phyloP scores from a whole-genome alignment of 2,113 vertebrate species.

The Pomatostomus ruficeps region DNA sequence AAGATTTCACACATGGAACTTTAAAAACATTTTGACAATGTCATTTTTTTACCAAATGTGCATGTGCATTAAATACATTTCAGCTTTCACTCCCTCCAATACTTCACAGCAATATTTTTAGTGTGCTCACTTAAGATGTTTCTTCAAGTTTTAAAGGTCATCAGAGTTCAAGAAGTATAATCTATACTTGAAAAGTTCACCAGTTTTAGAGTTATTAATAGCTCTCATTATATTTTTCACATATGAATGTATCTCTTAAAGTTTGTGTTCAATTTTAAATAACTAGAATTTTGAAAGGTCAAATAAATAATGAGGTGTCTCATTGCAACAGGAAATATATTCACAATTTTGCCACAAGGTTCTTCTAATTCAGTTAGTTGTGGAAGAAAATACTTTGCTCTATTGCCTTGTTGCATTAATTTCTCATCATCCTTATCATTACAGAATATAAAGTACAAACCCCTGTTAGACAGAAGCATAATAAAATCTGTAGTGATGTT shows the following conservation, averaged over 20 bases:
- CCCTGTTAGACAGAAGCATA: not conserved
- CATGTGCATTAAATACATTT: not conserved
- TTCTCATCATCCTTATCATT: not conserved
- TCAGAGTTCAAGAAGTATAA: not conserved
- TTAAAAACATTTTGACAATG: not conserved
- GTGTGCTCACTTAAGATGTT: not conserved
- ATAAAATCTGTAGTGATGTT: not conserved
- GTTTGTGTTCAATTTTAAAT: slow-evolving; percentile 25
- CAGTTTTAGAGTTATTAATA: not conserved
- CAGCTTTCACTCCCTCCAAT: not conserved
- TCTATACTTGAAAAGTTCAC: not conserved
- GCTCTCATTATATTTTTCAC: slow-evolving; percentile 17
- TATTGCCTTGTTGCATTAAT: not conserved
- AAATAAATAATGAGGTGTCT: slow-evolving; percentile 29
- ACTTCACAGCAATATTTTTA: not conserved
- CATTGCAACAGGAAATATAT: slow-evolving; percentile 7
- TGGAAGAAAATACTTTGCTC: not conserved
- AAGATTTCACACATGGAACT: not conserved
- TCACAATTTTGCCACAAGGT: not conserved
- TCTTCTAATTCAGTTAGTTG: not conserved
- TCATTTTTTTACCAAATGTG: not conserved
- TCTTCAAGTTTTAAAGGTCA: slow-evolving; percentile 2
- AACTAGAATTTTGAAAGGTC: slow-evolving; percentile 36
- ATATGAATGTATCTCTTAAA: not conserved
- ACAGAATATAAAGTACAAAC: not conserved